Percentiles rank a stretch among this genome's conserved stretches.
Evolutionary conservation across 2,113 vertebrate species (phyloP).

Genomic region (Hippopotamus amphibius): DNA sequence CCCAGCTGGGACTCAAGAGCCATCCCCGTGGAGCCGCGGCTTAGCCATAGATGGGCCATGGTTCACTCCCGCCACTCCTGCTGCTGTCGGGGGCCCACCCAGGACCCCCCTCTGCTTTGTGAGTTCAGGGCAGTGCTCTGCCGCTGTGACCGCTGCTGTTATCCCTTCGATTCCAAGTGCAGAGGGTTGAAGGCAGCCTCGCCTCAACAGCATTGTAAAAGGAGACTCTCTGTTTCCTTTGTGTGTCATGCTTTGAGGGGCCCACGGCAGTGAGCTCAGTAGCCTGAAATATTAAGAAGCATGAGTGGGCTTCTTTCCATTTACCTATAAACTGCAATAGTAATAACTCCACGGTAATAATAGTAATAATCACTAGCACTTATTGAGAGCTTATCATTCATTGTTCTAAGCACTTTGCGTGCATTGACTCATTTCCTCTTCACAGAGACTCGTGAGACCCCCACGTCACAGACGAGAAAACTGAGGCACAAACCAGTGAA

Average conservation of each 20-base stretch:
- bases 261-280: neutral
- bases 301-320: neutral
- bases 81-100: neutral
- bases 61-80: neutral
- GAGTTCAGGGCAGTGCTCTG: neutral
- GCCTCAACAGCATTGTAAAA: neutral
- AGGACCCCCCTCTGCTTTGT: neutral
- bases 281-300: neutral
- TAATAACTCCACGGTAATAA: neutral
- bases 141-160: neutral
- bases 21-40: neutral
- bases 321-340: neutral
- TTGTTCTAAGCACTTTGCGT: neutral
- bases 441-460: neutral
- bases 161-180: neutral
- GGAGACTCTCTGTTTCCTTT: neutral
- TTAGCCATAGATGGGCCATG: neutral
- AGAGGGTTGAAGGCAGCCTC: neutral
- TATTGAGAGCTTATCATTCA: neutral
- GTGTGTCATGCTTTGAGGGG: neutral
- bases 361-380: neutral
- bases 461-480: neutral
- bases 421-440: neutral
- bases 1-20: neutral
- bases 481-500: neutral